Conservation (phyloP, 2,113 vertebrate genomes). For the Lates calcarifer region DNA sequence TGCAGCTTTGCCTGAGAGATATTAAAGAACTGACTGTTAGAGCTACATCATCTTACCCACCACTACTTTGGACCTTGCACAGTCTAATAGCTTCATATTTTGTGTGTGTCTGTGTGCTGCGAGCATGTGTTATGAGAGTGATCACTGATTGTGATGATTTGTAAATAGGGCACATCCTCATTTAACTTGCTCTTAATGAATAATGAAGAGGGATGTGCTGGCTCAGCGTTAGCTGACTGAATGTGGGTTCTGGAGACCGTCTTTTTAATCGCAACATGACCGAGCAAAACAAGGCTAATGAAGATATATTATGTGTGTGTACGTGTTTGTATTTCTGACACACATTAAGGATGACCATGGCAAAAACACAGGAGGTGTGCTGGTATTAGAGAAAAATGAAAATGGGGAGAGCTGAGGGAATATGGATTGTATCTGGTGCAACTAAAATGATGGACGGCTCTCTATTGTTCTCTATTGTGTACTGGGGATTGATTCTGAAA, state of each 20-base stretch:
- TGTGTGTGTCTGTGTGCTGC: background rate
- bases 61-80: background rate
- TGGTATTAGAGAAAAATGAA: conserved; percentile 16
- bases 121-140: background rate
- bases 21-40: background rate
- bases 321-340: conserved; percentile 38
- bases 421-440: conserved; percentile 40
- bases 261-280: conserved; percentile 35
- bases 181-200: conserved; percentile 65
- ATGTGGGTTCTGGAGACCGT: conserved; percentile 19
- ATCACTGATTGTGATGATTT: conserved; percentile 46
- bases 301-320: conserved; percentile 24
- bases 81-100: background rate
- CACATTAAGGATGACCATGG: conserved; percentile 27
- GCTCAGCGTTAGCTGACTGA: conserved; percentile 7
- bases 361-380: background rate
- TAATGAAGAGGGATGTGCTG: conserved; percentile 58
- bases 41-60: background rate
- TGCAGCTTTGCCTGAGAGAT: background rate
- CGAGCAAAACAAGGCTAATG: conserved; percentile 42
- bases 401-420: conserved; percentile 40
- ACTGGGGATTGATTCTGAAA: conserved; percentile 43
- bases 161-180: conserved; percentile 69
- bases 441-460: conserved; percentile 52
- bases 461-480: conserved; percentile 55